phyloP scores from a whole-genome alignment of 1,140 invertebrate species.

The Drosophila prosaltans region DNA sequence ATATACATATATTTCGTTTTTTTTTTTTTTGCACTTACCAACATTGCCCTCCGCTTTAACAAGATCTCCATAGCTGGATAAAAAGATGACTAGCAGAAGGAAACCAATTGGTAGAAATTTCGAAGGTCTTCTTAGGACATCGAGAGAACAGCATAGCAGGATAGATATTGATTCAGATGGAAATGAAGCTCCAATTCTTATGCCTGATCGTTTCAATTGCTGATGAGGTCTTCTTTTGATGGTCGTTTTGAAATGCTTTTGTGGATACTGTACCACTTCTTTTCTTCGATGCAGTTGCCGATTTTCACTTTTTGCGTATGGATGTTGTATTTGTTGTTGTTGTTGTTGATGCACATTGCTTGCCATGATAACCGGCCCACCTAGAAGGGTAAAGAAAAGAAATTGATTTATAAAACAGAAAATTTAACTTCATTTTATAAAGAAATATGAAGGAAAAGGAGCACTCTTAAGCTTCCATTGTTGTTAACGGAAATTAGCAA shows the following conservation, averaged over 20 bases:
- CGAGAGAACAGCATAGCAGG: slow-evolving; percentile 58
- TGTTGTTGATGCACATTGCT: slow-evolving; percentile 78
- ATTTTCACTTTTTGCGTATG: slow-evolving; percentile 53
- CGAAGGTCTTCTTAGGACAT: slow-evolving; percentile 44
- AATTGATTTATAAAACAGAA: neutral
- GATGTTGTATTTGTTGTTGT: slow-evolving; percentile 50
- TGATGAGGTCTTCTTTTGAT: slow-evolving; percentile 30
- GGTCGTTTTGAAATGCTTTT: neutral
- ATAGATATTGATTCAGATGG: slow-evolving; percentile 20
- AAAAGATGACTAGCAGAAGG: slow-evolving; percentile 64
- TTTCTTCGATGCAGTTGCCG: slow-evolving; percentile 41
- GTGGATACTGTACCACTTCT: slow-evolving; percentile 22
- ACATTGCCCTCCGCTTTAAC: slow-evolving; percentile 77
- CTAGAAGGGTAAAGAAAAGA: slow-evolving; percentile 33
- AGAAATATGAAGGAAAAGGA: neutral
- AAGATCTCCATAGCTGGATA: slow-evolving; percentile 65
- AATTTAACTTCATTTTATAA: neutral
- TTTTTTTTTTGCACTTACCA: slow-evolving; percentile 55
- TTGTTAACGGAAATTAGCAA: slow-evolving; percentile 59
- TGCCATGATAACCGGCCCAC: slow-evolving; percentile 82
- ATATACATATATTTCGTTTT: neutral
- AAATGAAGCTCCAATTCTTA: slow-evolving; percentile 11
- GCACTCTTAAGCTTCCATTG: slow-evolving; percentile 15
- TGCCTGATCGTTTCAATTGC: slow-evolving; percentile 29
- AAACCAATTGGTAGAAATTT: slow-evolving; percentile 59